Evolutionary conservation across 2,797 vertebrate genomes (phyloP), one percentile per base, ranked within the genome.

Genomic region (Borostomias antarcticus): DNA sequence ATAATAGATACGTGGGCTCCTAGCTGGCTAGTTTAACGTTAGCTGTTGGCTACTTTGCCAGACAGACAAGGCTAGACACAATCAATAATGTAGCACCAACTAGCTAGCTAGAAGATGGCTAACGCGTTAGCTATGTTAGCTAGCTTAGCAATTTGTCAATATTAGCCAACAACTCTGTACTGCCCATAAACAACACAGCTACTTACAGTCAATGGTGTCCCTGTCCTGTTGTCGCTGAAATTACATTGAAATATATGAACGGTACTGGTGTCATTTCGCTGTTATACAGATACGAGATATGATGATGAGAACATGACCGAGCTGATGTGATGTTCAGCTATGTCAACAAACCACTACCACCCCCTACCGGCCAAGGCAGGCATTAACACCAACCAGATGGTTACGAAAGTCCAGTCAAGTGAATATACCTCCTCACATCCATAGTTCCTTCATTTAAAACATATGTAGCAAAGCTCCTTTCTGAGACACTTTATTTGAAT

Each of bases 321-420:
- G 23, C 43, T 48, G 26, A 61, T 45, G n/a, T n/a, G 40, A 45
- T 58, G 56, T 61, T 29, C n/a, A 33, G 21, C 56, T 56, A 26
- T 47, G 59, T 48, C 59, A 61, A 61, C 59, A 61, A 61, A 61
- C 43, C 26, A 25, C 37, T 23, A 6, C 37, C 40, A 21, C 21
- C 5, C 21, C 6, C 33, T 58, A 26, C 7, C 37, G 15, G 15
- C 13, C 25, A 15, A 25, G 2, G 25, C 28, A 5, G 23, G 35
- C 37, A 19, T 13, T 35, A 23, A 7, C 1, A 56, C 1, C 29
- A 7, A 56, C 11, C 8, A 28, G 4, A 1, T 5, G 26, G 26
- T 54, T 56, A 29, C 32, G 10, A 25, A 25, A 9, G n/a, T n/a
- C n/a, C n/a, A n/a, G n/a, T n/a, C n/a, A n/a, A n/a, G n/a, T n/a